These are phyloP conservation scores for Burhinus oedicnemus DNA, from an alignment of 2,113 vertebrate species.

Conservation along the genomic window DNA sequence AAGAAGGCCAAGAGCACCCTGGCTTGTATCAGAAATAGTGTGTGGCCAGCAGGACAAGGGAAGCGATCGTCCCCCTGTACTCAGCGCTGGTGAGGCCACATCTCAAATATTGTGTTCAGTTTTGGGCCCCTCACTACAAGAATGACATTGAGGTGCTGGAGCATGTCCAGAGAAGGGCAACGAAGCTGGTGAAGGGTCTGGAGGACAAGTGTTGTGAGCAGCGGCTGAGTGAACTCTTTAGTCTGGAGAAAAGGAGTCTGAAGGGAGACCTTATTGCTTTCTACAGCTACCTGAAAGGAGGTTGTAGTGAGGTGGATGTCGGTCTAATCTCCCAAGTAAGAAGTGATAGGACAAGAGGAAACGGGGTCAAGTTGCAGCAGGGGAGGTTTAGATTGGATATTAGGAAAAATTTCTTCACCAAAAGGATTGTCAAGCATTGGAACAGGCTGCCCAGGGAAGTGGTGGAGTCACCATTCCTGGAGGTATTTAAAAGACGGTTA, in stretches of 20 bases:
- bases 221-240: not conserved
- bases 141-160: not conserved
- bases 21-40: not conserved
- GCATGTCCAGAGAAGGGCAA: not conserved
- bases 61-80: accelerated
- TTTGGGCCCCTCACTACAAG: not conserved
- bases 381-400: not conserved
- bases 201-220: not conserved
- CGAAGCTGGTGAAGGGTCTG: not conserved
- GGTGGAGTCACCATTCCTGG: no score
- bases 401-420: not conserved
- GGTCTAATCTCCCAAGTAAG: not conserved
- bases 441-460: not conserved
- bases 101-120: not conserved
- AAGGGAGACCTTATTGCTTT: not conserved
- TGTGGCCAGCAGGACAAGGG: not conserved
- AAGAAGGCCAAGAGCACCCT: not conserved
- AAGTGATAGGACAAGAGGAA: not conserved
- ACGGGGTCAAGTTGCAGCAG: not conserved
- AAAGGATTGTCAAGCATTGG: not conserved
- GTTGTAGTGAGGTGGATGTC: not conserved
- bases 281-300: not conserved
- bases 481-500: not conserved
- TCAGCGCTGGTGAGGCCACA: accelerated
- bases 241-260: not conserved